These are phyloP conservation scores for Megamerina dolium DNA, from an alignment of 2,888 invertebrate species.

Conservation along the genomic window DNA sequence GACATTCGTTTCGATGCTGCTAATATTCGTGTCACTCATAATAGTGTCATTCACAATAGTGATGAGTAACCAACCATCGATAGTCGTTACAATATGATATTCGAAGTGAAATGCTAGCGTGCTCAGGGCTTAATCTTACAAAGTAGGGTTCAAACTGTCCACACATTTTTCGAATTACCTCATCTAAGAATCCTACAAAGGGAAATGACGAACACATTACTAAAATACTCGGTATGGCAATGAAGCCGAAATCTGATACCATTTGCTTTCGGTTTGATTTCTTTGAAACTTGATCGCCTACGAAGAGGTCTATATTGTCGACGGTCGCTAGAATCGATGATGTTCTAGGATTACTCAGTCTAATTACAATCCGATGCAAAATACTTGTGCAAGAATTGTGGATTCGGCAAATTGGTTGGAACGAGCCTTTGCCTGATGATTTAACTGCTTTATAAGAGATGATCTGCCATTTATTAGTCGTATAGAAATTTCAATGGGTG, in stretches of 20 bases:
- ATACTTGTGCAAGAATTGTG: too few relatives aligned
- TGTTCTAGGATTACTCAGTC: too few relatives aligned
- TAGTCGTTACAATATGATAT: not conserved
- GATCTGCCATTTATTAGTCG: too few relatives aligned
- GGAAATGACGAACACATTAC: not conserved
- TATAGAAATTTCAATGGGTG: too few relatives aligned
- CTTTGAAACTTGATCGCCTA: not conserved
- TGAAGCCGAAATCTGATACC: not conserved
- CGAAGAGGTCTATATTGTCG: not conserved
- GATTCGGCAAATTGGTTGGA: not conserved
- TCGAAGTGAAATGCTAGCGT: not conserved
- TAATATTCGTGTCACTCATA: too few relatives aligned
- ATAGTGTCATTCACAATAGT: too few relatives aligned
- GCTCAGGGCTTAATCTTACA: not conserved
- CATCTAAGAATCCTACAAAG: not conserved
- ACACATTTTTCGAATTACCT: not conserved
- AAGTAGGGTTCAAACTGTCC: not conserved
- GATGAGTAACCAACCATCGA: too few relatives aligned
- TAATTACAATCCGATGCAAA: too few relatives aligned
- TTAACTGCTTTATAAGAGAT: not conserved
- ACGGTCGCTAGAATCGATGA: not conserved
- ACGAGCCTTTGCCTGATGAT: not conserved
- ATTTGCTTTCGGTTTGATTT: constrained; percentile 1
- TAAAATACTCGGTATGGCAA: not conserved
- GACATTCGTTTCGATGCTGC: too few relatives aligned